Evolutionary conservation across 2,113 vertebrate species (phyloP).

Genomic region (Saccopteryx bilineata): DNA sequence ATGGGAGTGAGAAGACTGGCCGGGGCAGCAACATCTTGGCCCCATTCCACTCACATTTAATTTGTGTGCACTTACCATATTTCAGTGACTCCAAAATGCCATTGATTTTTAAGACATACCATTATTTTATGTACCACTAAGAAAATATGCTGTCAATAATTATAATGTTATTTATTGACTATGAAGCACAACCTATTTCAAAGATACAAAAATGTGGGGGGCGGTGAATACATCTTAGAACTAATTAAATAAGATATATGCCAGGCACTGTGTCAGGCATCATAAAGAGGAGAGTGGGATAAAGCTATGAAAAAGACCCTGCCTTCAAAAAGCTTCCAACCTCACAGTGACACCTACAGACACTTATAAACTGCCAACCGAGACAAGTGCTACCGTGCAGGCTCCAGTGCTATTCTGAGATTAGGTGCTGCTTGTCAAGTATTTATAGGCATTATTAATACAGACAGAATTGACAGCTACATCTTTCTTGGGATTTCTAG

Average conservation of each 20-base stretch:
- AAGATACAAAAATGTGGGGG: neutral
- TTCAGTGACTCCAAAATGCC: neutral
- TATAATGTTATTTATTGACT: neutral
- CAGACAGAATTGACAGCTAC: conserved; percentile 46
- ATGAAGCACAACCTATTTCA: conserved; percentile 1
- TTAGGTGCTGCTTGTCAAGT: conserved; percentile 22
- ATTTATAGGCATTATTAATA: conserved; percentile 60
- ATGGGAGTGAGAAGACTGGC: neutral
- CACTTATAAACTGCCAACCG: neutral
- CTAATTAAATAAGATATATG: neutral
- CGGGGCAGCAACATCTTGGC: neutral
- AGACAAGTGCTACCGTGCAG: neutral
- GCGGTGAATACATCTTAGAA: neutral
- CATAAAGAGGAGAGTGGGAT: neutral
- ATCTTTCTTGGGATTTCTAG: conserved; percentile 28
- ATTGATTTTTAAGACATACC: conserved; percentile 21
- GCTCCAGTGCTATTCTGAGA: neutral
- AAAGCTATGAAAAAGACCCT: neutral
- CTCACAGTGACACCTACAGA: neutral
- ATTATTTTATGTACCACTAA: conserved; percentile 43
- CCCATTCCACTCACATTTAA: neutral
- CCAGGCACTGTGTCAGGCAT: neutral
- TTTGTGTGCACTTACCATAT: neutral
- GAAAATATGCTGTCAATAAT: conserved; percentile 13
- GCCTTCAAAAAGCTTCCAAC: conserved; percentile 1